Evolutionary conservation across 2,797 vertebrate genomes (phyloP), one percentile per base, ranked within the genome.

Genomic region (Okamejei kenojei): DNA sequence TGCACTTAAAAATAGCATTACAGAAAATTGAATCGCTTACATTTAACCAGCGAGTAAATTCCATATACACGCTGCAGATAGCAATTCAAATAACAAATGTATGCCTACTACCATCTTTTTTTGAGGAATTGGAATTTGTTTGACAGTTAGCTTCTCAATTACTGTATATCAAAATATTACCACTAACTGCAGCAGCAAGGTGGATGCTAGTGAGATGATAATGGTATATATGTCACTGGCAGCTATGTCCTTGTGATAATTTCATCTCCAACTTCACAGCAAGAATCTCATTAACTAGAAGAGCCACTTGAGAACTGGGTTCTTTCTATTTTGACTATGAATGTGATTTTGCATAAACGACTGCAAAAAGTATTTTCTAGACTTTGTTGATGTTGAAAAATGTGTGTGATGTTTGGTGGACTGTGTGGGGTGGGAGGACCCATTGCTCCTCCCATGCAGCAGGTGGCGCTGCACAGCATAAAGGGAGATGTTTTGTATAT

Each of bases 161-260:
- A 45, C 45, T 45, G 4, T 45, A 68, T 68, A 88, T 88, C 84
- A 88, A 88, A 88, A 68, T 68, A 88, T 88, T 88, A 32, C 84
- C 15, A n/a, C 84, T 88, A 88, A 88, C 84, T 65, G 65, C n/a
- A 88, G 61, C 84, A 88, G 63, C 84, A 21, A 88, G 61, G 84
- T 9, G 61, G 84, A 19, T 68, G 84, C 84, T 65, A 35, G 6
- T 88, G 84, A 88, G 32, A 88, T 68, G 63, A 68, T 88, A 88
- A 88, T 68, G n/a, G 84, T 88, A 35, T 35, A 32, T 65, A 88
- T 88, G 84, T 88, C 84, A 88, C 17, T 21, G n/a, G 11, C 84
- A 88, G 63, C 61, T 65, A 86, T 65, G 82, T 32, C 82, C 82
- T 88, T 88, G n/a, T 88, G 84, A 88, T 88, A 88, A 88, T 88